Base-by-base conservation (phyloP, 2,888 invertebrate species). In the Drosophila recens region DNA sequence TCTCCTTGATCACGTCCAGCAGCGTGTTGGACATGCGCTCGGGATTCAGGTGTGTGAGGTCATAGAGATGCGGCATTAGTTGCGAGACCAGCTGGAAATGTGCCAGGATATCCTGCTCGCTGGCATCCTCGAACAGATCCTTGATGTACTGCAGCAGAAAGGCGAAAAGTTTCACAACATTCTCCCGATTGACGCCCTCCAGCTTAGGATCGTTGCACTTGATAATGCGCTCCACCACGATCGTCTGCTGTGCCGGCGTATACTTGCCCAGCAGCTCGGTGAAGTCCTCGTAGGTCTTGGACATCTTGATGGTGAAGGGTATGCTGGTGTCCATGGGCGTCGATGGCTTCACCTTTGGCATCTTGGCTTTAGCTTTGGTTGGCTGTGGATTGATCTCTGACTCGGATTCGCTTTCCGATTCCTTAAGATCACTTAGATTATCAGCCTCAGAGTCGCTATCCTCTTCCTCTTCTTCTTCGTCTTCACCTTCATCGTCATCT, bases 191-290 rank as follows among this genome's bases (percentile, higher is more conserved):
- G 15, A 95, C 95, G 75, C 95, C 95, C 6, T 95, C 95, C 56
- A 98, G 92, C 85, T 97, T 95, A 2, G 97, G 97, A 92, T 98
- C 97, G 93, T 97, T 96, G 87, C 96, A 97, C 93, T 97, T 97
- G 17, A 98, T 96, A 78, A 98, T 95, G 84, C 97, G 95, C 87
- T 96, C 96, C 51, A 98, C 90, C 10, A 97, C 95, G 11, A 95
- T 93, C 0, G 94, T 93, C 86, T 97, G 96, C 85, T 97, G 95
- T 13, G 94, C 93, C 1, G 95, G 93, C 9, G 94, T 93, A 81
- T 95, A 94, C 42, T 94, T 93, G 52, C 93, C 90, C 17, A 98
- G 91, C 59, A 96, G 90, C 80, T 94, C 93, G 90, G 95, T 90
- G 46, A 97, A 94, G 64, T 94, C 94, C 67, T 96, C 95, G 87